Base-by-base conservation (phyloP, 2,797 vertebrate species). In the Streptopelia turtur region DNA sequence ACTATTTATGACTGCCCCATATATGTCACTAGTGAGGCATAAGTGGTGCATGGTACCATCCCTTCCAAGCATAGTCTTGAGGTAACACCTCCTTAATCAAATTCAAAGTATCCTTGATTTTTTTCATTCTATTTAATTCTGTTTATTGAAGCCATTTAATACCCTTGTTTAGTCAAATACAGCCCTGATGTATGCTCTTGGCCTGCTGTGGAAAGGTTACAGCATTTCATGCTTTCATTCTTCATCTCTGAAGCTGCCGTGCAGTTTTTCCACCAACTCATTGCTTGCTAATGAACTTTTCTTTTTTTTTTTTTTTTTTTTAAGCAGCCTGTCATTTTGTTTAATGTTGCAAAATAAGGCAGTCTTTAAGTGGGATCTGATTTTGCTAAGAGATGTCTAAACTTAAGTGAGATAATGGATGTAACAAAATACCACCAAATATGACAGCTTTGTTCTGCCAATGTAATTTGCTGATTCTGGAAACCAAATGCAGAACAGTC, bases 371-470 rank as follows among this genome's bases (percentile, higher is more conserved):
- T 87, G 96, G 97, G 95, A 97, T 98, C 86, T 97, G 97, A 97
- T 97, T 97, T 97, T 97, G 94, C 96, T 96, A 96, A 96, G 96
- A 98, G 92, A 97, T 96, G 97, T 98, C 97, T 98, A 97, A 97
- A 96, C 97, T 97, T 97, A 97, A 98, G 97, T 95, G 96, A 97
- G 97, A 98, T 98, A 97, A 98, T 97, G 95, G 94, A 97, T 98
- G 98, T 94, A 98, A 97, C 96, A 97, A 97, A 97, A 98, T 87
- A 96, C 97, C 96, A 93, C 97, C 93, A 95, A 97, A 97, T 97
- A 97, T 96, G 97, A 98, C 97, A 97, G 97, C 96, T 97, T 97
- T 97, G 95, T 97, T 97, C 97, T 97, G 97, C 97, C 97, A 94
- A 90, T 89, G 93, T 95, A 95, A 97, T 97, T 96, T 97, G 97